Evolutionary conservation across 2,797 vertebrate genomes (phyloP), one percentile per base, ranked within the genome.

Genomic region (Acipenser oxyrinchus): DNA sequence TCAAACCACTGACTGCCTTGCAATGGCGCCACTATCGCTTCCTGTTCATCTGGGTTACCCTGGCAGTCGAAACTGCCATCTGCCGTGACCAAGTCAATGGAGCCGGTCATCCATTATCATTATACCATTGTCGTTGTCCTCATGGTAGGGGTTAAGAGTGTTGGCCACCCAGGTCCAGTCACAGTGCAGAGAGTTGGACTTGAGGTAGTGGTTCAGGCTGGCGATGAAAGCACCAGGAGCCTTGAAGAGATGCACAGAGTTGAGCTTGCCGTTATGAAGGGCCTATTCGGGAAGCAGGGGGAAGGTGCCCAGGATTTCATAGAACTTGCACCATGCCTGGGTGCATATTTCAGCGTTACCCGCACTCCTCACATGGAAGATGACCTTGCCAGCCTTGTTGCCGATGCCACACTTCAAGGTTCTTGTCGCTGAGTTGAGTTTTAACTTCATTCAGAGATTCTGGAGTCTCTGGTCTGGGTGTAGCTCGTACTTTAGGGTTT

Each of bases 61-160:
- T 98, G 96, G 78, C 97, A 99, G 81, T 99, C 96, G 67, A 99
- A 96, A 74, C 97, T 99, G 10, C 97, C 97, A 61, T 98, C 97
- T 5, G 97, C 95, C 0, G 96, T 99, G 68, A 99, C 89, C 81
- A 99, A 64, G 74, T 95, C 92, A 13, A 97, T 76, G 0, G 81
- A 63, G 6, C 7, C 94, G 85, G 73, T 98, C 95, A 10, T 98
- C 97, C 60, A 85, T 87, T 6, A 98, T 94, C 78, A 96, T 95
- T 12, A 74, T 84, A 10, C 89, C 78, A 5, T 84, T 90, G 1
- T 91, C 86, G 0, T 96, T 98, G 0, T 91, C 93, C 81, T 98
- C 96, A 0, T 98, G 91, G 72, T 98, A 99, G 0, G 95, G 95
- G 72, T 99, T 99, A 13, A 99, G 85, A 0, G 94, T 95, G 77